phyloP scores from a whole-genome alignment of 2,113 vertebrate genomes.

The Nothocercus nigrocapillus region DNA sequence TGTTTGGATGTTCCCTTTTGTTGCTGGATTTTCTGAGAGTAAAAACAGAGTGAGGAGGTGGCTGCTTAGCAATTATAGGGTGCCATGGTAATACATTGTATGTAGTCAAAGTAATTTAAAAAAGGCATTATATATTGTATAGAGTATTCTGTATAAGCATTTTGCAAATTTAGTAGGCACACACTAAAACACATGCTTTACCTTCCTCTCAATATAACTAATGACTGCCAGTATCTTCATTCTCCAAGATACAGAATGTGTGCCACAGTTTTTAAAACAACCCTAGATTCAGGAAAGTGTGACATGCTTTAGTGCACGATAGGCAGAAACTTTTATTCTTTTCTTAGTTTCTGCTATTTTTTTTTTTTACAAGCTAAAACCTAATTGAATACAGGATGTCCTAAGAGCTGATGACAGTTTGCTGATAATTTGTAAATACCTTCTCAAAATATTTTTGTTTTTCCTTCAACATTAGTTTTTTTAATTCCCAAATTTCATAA shows the following conservation, averaged over 20 bases:
- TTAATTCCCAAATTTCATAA: neutral
- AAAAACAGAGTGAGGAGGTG: neutral
- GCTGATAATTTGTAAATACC: neutral
- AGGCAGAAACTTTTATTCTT: neutral
- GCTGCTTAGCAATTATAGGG: neutral
- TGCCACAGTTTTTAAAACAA: neutral
- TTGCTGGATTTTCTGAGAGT: neutral
- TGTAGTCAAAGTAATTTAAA: neutral
- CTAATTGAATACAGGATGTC: neutral
- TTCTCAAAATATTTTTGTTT: neutral
- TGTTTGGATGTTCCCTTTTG: neutral
- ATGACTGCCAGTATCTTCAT: neutral
- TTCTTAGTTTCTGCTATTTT: neutral
- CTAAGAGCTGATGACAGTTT: neutral
- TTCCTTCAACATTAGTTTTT: neutral
- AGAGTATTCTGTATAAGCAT: neutral
- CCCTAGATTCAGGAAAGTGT: neutral
- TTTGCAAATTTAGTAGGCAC: neutral
- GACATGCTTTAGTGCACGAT: neutral
- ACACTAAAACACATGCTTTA: neutral
- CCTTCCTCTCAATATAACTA: fast-evolving
- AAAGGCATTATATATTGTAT: neutral
- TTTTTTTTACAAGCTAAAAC: neutral
- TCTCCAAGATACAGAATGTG: neutral
- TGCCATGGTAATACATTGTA: neutral